phyloP scores from a whole-genome alignment of 2,113 vertebrate species.

The Pygoscelis antarcticus region DNA sequence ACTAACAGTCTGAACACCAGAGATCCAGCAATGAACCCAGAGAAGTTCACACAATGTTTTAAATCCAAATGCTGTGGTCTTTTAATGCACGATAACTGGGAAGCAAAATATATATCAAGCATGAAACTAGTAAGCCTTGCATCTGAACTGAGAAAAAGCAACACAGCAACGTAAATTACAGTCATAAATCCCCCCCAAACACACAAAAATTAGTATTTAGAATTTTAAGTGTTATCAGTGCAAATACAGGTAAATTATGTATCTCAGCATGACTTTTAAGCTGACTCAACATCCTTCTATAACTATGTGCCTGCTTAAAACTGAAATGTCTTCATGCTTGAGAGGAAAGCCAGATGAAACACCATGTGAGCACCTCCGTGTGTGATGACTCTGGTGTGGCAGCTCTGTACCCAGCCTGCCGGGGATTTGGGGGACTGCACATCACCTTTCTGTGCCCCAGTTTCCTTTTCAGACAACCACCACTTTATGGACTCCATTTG shows the following conservation, averaged over 20 bases:
- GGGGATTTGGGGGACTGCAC: background rate
- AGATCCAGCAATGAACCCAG: background rate
- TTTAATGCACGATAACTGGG: background rate
- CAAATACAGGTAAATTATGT: constrained; percentile 37
- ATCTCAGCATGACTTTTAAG: background rate
- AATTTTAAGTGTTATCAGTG: background rate
- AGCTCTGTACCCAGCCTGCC: background rate
- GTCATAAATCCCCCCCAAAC: background rate
- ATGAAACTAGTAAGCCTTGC: background rate
- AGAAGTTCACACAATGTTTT: background rate
- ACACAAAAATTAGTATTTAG: background rate
- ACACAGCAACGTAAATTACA: background rate
- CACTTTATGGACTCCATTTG: background rate
- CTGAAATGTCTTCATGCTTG: background rate
- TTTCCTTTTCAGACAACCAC: background rate
- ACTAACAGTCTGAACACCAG: background rate
- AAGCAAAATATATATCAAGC: background rate
- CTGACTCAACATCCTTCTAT: constrained; percentile 8
- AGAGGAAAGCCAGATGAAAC: background rate
- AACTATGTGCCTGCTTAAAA: constrained; percentile 3
- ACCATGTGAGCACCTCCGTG: background rate
- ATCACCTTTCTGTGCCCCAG: background rate
- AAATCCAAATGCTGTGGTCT: background rate
- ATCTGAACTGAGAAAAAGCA: background rate
- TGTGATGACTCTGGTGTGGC: background rate